Base-by-base conservation (phyloP, 2,888 invertebrate genomes). In the Lepidochrysops patricia region DNA sequence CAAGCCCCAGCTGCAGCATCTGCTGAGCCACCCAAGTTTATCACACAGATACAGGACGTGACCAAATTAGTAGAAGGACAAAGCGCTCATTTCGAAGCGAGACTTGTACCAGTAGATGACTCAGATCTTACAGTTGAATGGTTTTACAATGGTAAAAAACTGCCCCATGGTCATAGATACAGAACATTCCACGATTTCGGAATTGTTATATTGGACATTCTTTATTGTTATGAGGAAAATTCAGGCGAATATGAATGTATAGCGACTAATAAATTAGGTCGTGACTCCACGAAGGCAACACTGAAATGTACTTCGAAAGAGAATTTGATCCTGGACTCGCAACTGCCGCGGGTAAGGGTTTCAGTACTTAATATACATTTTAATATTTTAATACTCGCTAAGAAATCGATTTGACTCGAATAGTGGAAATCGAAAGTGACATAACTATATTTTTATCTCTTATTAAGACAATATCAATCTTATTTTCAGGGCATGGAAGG, bases 171-270 rank as follows among this genome's bases (percentile, higher is more conserved):
- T 57, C 98, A 98, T 82, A 94, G 99, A 67, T 99, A 98, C 83
- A 93, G 98, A 70, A 98, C 98, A 60, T 97, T 98, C 94, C 97
- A 98, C 76, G 98, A 98, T 77, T 98, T 98, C 80, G 98, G 98
- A 63, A 96, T 97, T 74, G 98, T 98, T 57, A 97, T 98, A 70
- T 90, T 98, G 74, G 98, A 98, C 75, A 98, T 98, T 70, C 84
- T 97, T 35, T 98, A 98, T 76, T 98, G 97, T 74, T 98, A 98
- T 77, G 98, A 97, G 84, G 97, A 98, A 86, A 98, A 98, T 79
- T 96, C 96, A 50, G 98, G 98, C 57, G 93, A 93, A 62, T 98
- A 98, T 77, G 97, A 98, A 86, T 98, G 98, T 76, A 92, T 97
- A 72, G 98, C 98, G 35, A 93, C 94, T 19, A 98, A 98, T 75